Conservation (phyloP, 2,888 invertebrate species). For the Agrilus biguttatus region DNA sequence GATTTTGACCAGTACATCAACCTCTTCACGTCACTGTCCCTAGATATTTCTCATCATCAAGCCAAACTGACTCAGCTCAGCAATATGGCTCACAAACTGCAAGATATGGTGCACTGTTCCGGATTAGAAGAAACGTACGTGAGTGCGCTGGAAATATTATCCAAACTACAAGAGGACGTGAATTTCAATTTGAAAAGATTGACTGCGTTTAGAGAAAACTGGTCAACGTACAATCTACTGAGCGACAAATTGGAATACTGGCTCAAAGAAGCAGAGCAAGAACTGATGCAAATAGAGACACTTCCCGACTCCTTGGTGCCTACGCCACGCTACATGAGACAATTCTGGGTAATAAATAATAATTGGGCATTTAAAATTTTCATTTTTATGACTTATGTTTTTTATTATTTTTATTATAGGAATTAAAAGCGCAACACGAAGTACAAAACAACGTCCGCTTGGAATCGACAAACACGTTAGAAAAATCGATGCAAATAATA, state of each 20-base stretch:
- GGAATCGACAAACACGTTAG: conserved; percentile 58
- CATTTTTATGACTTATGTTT: not conserved
- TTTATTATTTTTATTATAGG: conserved; percentile 29
- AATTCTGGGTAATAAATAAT: conserved; percentile 52
- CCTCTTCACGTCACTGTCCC: conserved; percentile 62
- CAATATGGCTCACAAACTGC: conserved; percentile 56
- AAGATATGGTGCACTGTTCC: conserved; percentile 59
- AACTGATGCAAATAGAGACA: conserved; percentile 47
- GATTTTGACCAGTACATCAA: conserved; percentile 78
- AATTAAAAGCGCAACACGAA: conserved; percentile 76
- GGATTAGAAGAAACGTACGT: conserved; percentile 62
- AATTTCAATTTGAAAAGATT: conserved; percentile 56
- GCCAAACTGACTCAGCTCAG: conserved; percentile 61
- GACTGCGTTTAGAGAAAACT: conserved; percentile 61
- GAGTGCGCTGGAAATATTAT: conserved; percentile 54
- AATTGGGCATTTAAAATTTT: not conserved
- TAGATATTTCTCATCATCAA: conserved; percentile 68
- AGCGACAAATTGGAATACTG: conserved; percentile 62
- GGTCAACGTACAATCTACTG: conserved; percentile 59
- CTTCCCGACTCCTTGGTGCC: conserved; percentile 46
- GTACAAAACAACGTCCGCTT: conserved; percentile 63
- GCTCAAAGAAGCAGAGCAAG: conserved; percentile 59
- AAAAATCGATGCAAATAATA: conserved; percentile 62
- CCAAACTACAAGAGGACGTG: conserved; percentile 62
- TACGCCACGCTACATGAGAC: conserved; percentile 57